A percentile compares a stretch with the other conserved stretches of the same genome.
Evolutionary conservation across 2,113 vertebrate species (phyloP).

Genomic region (Barbus barbus): DNA sequence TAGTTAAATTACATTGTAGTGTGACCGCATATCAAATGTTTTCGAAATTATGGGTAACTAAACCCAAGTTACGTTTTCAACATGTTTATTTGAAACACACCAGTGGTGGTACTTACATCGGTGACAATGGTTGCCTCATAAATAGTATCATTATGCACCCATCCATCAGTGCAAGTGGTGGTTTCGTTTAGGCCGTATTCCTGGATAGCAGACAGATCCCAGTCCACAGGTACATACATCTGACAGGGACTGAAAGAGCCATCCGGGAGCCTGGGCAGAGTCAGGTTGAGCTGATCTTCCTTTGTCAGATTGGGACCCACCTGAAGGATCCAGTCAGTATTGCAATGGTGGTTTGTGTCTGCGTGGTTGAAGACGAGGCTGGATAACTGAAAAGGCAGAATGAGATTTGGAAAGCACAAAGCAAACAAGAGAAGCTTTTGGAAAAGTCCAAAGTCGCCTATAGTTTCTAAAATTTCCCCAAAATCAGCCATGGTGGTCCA

Average conservation of each 20-base stretch:
- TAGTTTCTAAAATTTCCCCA: conserved; percentile 72
- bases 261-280: conserved; percentile 66
- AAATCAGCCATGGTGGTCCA: conserved; percentile 70
- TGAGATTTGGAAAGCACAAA: conserved; percentile 69
- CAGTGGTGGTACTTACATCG: conserved; percentile 49
- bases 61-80: background rate
- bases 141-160: conserved; percentile 54
- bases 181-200: conserved; percentile 76
- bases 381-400: conserved; percentile 78
- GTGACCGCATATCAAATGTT: background rate
- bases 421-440: conserved; percentile 77
- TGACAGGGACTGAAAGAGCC: conserved; percentile 77
- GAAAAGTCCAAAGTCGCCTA: conserved; percentile 81
- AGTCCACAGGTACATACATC: conserved; percentile 78
- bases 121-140: conserved; percentile 75
- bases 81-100: background rate
- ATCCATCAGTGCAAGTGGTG: conserved; percentile 72
- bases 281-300: conserved; percentile 75
- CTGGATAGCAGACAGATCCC: conserved; percentile 73
- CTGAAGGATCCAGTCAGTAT: conserved; percentile 82
- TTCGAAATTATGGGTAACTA: conserved; percentile 49
- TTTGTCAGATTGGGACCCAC: conserved; percentile 72
- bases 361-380: conserved; percentile 78
- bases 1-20: background rate
- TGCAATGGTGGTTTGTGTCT: conserved; percentile 74